Evolutionary conservation across 2,888 invertebrate species (phyloP).

Genomic region (Theretra japonica): DNA sequence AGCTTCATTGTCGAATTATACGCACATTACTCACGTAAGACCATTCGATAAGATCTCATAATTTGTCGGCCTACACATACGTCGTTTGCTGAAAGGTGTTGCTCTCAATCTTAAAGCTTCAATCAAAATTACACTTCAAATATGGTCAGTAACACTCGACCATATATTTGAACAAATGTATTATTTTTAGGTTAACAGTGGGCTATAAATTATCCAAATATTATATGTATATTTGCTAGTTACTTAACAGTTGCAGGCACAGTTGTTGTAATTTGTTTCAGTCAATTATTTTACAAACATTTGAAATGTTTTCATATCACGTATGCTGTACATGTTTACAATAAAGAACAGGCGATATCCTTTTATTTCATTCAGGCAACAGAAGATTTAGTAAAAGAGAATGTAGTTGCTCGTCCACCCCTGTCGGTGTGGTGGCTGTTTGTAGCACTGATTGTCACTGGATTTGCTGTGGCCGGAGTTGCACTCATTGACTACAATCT

Average conservation of each 20-base stretch:
- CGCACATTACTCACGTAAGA: conserved; percentile 7
- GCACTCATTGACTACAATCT: conserved; percentile 83
- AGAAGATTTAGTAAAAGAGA: conserved; percentile 58
- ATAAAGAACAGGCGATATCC: background rate
- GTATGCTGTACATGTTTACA: too few species aligned
- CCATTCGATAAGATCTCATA: background rate
- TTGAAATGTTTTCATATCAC: too few species aligned
- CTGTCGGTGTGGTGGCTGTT: conserved; percentile 69
- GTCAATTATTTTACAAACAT: too few species aligned
- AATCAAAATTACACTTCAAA: background rate
- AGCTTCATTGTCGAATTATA: conserved; percentile 16
- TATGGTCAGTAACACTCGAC: background rate
- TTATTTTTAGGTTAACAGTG: too few species aligned
- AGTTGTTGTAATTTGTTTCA: too few species aligned
- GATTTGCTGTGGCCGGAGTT: conserved; percentile 79
- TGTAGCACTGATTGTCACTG: conserved; percentile 79
- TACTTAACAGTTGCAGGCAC: too few species aligned
- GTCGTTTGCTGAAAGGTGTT: background rate
- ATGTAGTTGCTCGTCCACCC: conserved; percentile 45
- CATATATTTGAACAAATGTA: background rate
- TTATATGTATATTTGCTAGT: too few species aligned
- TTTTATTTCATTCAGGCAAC: conserved; percentile 13
- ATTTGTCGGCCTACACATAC: background rate
- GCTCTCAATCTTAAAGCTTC: background rate
- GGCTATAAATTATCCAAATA: too few species aligned